Conservation (phyloP, 2,888 invertebrate genomes). For the Epinotia ramella region DNA sequence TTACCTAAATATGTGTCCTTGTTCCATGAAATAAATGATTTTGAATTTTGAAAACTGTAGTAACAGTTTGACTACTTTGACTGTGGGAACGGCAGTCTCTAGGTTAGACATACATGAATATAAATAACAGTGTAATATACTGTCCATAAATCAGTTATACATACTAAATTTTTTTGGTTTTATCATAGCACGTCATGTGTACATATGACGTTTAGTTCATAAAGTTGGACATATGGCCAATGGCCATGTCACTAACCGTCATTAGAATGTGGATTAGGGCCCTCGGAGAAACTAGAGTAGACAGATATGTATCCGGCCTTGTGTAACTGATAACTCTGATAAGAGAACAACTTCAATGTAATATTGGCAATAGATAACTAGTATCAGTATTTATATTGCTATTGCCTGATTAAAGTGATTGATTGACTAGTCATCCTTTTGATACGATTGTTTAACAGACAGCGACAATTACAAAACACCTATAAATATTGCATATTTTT, state of each 20-base stretch:
- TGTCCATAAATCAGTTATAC: no score
- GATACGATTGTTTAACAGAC: neutral
- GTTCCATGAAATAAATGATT: no score
- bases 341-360: constrained; percentile 1
- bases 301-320: neutral
- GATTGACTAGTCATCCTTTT: constrained; percentile 10
- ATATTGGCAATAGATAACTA: constrained; percentile 9
- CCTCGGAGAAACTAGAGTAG: neutral
- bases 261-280: neutral
- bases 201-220: no score
- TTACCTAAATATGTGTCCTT: no score
- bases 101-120: no score
- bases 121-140: no score
- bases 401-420: constrained; percentile 13
- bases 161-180: no score
- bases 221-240: neutral
- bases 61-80: no score
- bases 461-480: neutral
- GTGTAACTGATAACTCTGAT: neutral
- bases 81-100: no score
- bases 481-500: neutral
- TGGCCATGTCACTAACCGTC: neutral
- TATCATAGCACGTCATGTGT: no score
- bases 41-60: no score
- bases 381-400: constrained; percentile 15